Evolutionary conservation across 2,797 vertebrate genomes (phyloP), one percentile per base, ranked within the genome.

Genomic region (Rhincodon typus): DNA sequence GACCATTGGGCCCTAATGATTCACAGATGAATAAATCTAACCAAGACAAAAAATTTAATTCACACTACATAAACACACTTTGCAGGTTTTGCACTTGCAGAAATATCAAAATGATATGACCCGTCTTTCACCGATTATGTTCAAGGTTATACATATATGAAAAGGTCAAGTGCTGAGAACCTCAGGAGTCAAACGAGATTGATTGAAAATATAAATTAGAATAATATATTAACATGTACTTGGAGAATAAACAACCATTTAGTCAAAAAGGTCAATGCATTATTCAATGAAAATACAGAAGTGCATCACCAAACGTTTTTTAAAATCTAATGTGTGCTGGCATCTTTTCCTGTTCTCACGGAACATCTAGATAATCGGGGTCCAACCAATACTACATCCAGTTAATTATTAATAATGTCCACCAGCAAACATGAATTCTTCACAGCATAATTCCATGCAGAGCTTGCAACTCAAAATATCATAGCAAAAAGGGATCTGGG

Each of bases 171-270:
- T 50, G 70, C 38, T 77, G 27, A 72, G 23, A 70, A 72, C 12
- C 62, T 46, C 67, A 94, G 69, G 23, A 70, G 67, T 25, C 66
- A 17, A 94, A 77, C 15, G 46, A 72, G 30, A 77, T 74, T 77
- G 46, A 72, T 57, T 94, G 46, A 72, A 94, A 90, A 90, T 62
- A 7, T 19, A 50, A 90, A 90, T 90, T 66, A 62, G 88, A 90
- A 90, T 90, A 62, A 46, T 30, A 57, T 27, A 91, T 19, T 38
- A 62, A 62, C 88, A 90, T 3, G 87, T 30, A 30, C 50, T 53
- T 90, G 53, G 27, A 90, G 10, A 90, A 87, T 87, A 4, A 88
- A 62, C 25, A n/a, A n/a, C n/a, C 13, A 62, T 7, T 69, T 66
- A 67, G 62, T 42, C 62, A 93, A 67, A 62, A 38, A 67, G n/a